These are phyloP conservation scores for Melanerpes formicivorus DNA, from an alignment of 2,113 vertebrate genomes.

Conservation along the genomic window DNA sequence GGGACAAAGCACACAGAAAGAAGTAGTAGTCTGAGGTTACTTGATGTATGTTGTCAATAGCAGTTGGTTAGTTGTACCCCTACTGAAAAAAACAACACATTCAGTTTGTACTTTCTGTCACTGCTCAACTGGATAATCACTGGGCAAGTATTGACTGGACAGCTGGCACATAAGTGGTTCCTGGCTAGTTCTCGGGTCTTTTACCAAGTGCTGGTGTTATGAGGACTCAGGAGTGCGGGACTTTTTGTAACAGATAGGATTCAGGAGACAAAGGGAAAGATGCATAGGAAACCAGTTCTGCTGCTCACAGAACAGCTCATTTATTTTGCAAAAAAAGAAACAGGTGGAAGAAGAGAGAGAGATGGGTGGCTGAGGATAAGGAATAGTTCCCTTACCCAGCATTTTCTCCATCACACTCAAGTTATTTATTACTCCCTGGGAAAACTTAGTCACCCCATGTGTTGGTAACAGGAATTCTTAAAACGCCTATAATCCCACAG, in stretches of 20 bases:
- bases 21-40: background rate
- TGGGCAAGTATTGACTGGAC: accelerated
- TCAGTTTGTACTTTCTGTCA: background rate
- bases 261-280: background rate
- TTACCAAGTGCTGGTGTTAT: background rate
- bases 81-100: background rate
- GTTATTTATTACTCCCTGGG: background rate
- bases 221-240: background rate
- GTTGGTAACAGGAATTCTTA: background rate
- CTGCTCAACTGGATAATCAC: background rate
- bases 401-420: background rate
- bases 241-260: background rate
- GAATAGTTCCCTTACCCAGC: background rate
- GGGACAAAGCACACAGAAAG: background rate
- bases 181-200: background rate
- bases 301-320: background rate
- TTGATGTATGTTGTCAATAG: background rate
- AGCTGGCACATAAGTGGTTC: background rate
- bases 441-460: background rate
- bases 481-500: background rate
- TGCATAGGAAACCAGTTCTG: background rate
- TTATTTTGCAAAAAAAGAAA: background rate
- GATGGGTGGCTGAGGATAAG: background rate
- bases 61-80: background rate
- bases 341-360: background rate